Base-by-base conservation (phyloP, 2,888 invertebrate species). In the Arrhopalites spinosus region DNA sequence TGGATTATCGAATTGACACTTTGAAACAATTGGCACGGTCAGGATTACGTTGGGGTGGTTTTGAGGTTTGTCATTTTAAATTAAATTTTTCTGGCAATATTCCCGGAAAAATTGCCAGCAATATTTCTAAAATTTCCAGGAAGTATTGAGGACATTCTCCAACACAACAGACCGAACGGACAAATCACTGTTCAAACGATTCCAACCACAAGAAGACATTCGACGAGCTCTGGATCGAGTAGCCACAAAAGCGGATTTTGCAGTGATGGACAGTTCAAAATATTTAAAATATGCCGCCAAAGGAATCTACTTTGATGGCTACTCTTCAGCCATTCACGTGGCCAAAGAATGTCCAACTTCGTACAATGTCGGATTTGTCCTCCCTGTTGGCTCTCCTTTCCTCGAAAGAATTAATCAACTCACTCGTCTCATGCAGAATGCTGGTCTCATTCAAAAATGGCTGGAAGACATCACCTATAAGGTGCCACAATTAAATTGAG, bases 381-480 rank as follows among this genome's bases (percentile, higher is more conserved):
- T 81, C 73, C 83, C 83, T 0, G 77, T 80, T 61, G 83, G 83
- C 13, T 81, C 81, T 8, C 83, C 83, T 1, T 83, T 80, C 68
- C 53, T 80, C 13, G 81, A 82, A n/a, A 76, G 77, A 73, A 73
- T 81, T 20, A 83, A 83, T 72, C 78, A 80, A 72, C 81, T 81
- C 47, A 50, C 5, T n/a, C 2, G 13, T 25, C 30, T 68, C n/a
- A 78, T 82, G 59, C 92, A 92, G 86, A 92, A 94, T 81, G 87
- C 90, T 0, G 95, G 95, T 85, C 91, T 94, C 25, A 94, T 99
- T 77, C 97, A 98, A 80, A 92, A 94, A 81, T 99, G 99, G 99
- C 95, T 99, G 80, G 91, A 92, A 74, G 97, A 96, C 84, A 96
- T 98, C 80, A 15, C 79, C 13, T 79, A 79, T 25, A 13, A 43